phyloP scores from a whole-genome alignment of 2,888 invertebrate genomes.

The Trachelus troglodyta region DNA sequence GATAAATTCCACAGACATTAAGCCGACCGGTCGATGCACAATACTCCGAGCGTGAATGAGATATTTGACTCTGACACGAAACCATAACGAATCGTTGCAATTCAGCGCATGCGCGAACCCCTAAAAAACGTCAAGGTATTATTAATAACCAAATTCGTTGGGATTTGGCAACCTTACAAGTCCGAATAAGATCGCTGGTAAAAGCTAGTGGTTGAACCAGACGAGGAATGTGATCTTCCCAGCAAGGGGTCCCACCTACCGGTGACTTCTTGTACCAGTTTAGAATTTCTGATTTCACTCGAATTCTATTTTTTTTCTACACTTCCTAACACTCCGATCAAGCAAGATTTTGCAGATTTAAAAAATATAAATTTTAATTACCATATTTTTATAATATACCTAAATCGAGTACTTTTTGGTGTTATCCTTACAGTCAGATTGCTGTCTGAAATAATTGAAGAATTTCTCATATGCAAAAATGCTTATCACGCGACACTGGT shows the following conservation, averaged over 20 bases:
- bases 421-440: neutral
- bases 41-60: slow-evolving; percentile 21
- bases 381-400: neutral
- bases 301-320: neutral
- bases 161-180: neutral
- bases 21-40: slow-evolving; percentile 5
- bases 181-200: neutral
- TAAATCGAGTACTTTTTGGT: neutral
- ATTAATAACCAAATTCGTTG: neutral
- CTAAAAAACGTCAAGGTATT: neutral
- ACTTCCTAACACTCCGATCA: neutral
- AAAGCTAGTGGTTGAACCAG: neutral
- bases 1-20: slow-evolving; percentile 10
- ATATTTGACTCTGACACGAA: slow-evolving; percentile 37
- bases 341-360: neutral
- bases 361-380: neutral
- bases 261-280: neutral
- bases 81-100: slow-evolving; percentile 32
- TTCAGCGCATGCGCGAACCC: neutral
- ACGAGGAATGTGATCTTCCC: neutral
- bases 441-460: neutral
- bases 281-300: neutral
- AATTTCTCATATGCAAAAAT: neutral
- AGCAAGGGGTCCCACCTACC: neutral
- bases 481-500: neutral